Conservation (phyloP, 2,113 vertebrate species). For the Cervus canadensis region DNA sequence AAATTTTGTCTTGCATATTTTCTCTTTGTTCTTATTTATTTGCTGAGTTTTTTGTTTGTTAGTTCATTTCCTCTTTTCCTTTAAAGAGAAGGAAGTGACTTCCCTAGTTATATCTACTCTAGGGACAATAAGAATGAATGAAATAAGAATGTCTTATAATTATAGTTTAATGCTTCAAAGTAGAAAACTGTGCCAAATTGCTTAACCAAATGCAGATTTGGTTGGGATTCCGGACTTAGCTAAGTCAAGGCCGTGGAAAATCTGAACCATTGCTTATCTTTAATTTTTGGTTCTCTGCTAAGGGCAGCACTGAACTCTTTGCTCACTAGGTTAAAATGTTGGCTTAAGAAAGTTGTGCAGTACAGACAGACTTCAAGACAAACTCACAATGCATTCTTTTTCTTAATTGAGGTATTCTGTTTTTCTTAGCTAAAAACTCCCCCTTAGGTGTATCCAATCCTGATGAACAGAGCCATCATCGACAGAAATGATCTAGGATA, state of each 20-base stretch:
- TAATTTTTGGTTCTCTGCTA: constrained; percentile 52
- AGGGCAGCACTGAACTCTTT: constrained; percentile 30
- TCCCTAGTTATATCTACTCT: not conserved
- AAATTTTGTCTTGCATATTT: not conserved
- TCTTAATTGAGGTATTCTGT: not conserved
- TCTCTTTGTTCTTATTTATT: not conserved
- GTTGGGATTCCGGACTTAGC: constrained; percentile 48
- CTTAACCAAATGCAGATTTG: constrained; percentile 41
- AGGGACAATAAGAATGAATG: constrained; percentile 31
- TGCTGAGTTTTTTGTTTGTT: not conserved
- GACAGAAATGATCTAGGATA: fast-evolving
- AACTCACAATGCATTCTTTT: constrained; percentile 28
- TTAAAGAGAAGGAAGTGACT: not conserved
- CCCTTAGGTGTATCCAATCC: not conserved
- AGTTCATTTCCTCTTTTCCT: not conserved
- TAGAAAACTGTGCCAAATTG: constrained; percentile 32
- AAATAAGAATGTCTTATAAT: constrained; percentile 15
- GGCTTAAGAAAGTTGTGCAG: constrained; percentile 17
- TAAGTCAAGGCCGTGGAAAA: not conserved
- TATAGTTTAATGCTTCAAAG: constrained; percentile 40
- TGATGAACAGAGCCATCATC: constrained; percentile 13
- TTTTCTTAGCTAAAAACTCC: not conserved
- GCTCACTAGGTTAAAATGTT: constrained; percentile 66
- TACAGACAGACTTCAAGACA: constrained; percentile 39
- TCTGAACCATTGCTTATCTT: constrained; percentile 42